Conservation (phyloP, 2,888 invertebrate species). For the Muschampia plurimacula region DNA sequence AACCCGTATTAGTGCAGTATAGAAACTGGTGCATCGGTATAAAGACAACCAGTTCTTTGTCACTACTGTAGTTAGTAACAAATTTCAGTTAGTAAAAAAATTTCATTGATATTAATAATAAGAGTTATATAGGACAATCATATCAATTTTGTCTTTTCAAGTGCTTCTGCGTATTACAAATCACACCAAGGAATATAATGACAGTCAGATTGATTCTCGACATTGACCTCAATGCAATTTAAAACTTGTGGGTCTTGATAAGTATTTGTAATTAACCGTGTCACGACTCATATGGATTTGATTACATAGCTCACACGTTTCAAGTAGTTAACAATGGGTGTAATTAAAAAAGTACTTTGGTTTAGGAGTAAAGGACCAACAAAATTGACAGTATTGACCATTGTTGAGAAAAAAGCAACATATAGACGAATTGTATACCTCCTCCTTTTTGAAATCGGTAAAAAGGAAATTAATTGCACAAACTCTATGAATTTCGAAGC, state of each 20-base stretch:
- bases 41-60: neutral
- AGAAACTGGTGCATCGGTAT: neutral
- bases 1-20: too few relatives aligned
- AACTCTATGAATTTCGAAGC: neutral
- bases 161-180: neutral
- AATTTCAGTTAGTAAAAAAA: neutral
- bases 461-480: slow-evolving; percentile 6
- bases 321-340: neutral
- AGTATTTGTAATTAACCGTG: slow-evolving; percentile 3
- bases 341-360: neutral
- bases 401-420: neutral
- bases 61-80: neutral
- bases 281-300: slow-evolving; percentile 3
- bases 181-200: neutral
- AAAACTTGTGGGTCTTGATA: neutral
- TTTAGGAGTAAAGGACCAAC: neutral
- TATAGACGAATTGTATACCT: neutral
- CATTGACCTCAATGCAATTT: slow-evolving; percentile 16
- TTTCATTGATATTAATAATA: neutral
- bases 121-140: neutral
- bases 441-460: neutral
- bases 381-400: neutral
- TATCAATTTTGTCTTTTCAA: neutral
- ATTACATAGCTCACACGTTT: slow-evolving; percentile 14
- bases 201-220: neutral